A percentile compares a stretch with the other conserved stretches of the same genome.
Evolutionary conservation across 2,888 invertebrate genomes (phyloP).

Genomic region (Idaea biselata): DNA sequence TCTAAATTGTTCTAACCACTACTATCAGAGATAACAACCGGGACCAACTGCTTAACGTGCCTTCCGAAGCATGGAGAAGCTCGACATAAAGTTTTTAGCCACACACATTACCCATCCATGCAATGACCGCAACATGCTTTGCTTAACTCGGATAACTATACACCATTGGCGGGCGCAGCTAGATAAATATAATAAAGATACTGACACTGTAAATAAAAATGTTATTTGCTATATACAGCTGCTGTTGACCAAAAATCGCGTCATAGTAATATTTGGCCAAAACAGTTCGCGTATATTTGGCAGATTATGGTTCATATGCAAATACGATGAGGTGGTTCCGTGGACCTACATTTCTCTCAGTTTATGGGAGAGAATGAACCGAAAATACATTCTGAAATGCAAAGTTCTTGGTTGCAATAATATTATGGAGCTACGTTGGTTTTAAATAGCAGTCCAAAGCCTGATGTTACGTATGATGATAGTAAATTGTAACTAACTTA

Average conservation of each 20-base stretch:
- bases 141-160: not conserved
- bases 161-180: not conserved
- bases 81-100: no score
- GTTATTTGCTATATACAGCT: constrained; percentile 24
- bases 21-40: no score
- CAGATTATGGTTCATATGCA: constrained; percentile 23
- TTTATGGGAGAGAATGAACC: constrained; percentile 19
- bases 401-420: not conserved
- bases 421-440: no score
- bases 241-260: constrained; percentile 22
- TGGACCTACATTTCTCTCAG: constrained; percentile 20
- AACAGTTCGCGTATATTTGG: constrained; percentile 17
- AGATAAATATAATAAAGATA: not conserved
- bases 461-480: no score
- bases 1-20: no score
- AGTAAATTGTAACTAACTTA: no score
- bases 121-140: no score
- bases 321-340: constrained; percentile 23
- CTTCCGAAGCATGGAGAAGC: no score
- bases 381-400: not conserved
- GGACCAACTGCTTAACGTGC: no score
- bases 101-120: no score
- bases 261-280: constrained; percentile 18
- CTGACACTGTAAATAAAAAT: constrained; percentile 21
- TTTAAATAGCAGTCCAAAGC: no score